Evolutionary conservation across 2,113 vertebrate species (phyloP).

Genomic region (Pao palembangensis): DNA sequence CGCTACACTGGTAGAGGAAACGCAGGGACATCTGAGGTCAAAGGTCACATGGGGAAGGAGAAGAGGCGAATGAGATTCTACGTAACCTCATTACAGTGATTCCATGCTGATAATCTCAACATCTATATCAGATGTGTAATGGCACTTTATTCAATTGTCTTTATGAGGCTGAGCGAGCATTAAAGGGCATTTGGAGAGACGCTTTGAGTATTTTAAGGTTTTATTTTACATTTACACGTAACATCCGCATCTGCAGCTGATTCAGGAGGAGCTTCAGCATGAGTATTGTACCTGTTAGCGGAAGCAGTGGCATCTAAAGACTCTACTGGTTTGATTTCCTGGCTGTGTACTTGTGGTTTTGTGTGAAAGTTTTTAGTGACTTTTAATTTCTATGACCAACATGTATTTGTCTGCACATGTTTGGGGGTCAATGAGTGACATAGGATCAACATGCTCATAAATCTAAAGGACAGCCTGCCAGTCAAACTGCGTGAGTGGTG

Average conservation of each 20-base stretch:
- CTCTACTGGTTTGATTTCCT: too few species aligned
- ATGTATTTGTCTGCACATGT: too few species aligned
- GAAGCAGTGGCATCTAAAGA: too few species aligned
- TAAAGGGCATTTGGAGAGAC: background rate
- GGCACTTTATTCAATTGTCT: conserved; percentile 1
- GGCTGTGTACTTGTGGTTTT: too few species aligned
- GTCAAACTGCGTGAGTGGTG: conserved; percentile 1
- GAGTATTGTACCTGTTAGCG: too few species aligned
- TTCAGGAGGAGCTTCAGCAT: too few species aligned
- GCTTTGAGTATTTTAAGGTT: too few species aligned
- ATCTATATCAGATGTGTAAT: conserved; percentile 4
- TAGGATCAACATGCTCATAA: background rate
- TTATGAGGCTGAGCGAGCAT: background rate
- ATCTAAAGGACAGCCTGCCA: background rate
- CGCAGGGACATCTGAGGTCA: conserved; percentile 16
- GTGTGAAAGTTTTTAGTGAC: too few species aligned
- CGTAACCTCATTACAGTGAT: background rate
- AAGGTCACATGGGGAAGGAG: conserved; percentile 19
- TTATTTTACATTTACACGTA: too few species aligned
- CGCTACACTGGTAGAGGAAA: conserved; percentile 19
- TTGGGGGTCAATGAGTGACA: background rate
- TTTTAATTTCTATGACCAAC: too few species aligned
- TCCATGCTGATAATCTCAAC: conserved; percentile 5
- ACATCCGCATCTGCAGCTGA: too few species aligned
- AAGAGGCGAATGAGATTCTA: conserved; percentile 14